Evolutionary conservation across 2,113 vertebrate genomes (phyloP), one percentile per base, ranked within the genome.

Genomic region (Rhabdomys dilectus): DNA sequence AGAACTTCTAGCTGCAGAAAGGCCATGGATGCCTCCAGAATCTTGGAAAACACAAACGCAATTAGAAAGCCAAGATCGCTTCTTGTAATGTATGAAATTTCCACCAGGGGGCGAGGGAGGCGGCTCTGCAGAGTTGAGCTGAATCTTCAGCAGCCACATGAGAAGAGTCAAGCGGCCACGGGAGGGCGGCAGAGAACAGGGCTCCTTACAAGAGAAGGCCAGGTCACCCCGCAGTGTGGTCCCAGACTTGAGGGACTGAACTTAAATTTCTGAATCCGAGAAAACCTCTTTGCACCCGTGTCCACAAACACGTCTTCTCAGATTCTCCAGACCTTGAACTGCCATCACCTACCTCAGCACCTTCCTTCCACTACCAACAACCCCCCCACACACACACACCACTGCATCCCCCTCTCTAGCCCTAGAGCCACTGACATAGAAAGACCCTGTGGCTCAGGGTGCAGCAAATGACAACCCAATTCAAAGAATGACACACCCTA

Each of bases 41-140:
- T 93, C 51, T 5, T 36, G 58, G 36, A 72, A 88, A 73, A 73
- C 48, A 66, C 26, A 39, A 39, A 66, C 34, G 53, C 7, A 1
- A 17, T 45, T 70, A 58, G 68, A 93, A 64, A 91, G 24, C 36
- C 0, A 42, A 92, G 39, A 86, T 64, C 11, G 17, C 19, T 75
- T 85, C 93, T 93, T 95, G 97, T 94, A 96, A 97, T 88, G 94
- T 34, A 80, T 1, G 0, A 42, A 42, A 85, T 42, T 66, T 95
- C 98, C 98, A 98, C 96, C 96, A 97, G 98, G 92, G 96, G 98
- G 97, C 96, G 21, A 64, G 34, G 76, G 48, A 26, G 45, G 26
- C 70, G 29, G 75, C 70, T 89, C 94, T 64, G 95, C 22, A 0
- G 70, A 73, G 26, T 94, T 80, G 12, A 85, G 22, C 6, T 7